Conservation (phyloP, 1,140 invertebrate genomes). For the Papilio polyxenes region DNA sequence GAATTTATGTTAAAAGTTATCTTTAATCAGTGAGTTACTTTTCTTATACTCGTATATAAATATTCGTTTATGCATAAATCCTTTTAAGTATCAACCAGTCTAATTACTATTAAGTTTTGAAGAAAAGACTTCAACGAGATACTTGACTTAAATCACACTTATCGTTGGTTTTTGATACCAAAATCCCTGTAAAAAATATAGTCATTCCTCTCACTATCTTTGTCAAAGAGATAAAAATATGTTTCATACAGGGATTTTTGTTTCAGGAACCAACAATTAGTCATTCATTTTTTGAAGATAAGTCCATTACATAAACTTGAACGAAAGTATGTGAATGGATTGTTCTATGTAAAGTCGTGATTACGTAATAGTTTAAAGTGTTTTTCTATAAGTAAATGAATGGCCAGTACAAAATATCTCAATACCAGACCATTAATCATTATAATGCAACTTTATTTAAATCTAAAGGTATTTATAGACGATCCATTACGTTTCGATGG, state of each 20-base stretch:
- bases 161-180: not conserved
- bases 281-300: not conserved
- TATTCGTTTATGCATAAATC: too few species aligned
- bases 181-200: too few species aligned
- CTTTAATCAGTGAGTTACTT: too few species aligned
- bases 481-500: too few species aligned
- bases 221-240: too few species aligned
- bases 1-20: too few species aligned
- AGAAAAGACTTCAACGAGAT: not conserved
- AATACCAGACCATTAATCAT: not conserved
- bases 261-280: not conserved
- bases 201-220: too few species aligned
- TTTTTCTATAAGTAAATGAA: not conserved
- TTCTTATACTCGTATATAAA: too few species aligned
- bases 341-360: constrained; percentile 2
- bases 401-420: constrained; percentile 21
- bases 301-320: not conserved
- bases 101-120: not conserved
- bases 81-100: too few species aligned
- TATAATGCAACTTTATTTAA: constrained; percentile 12
- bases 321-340: not conserved
- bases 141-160: not conserved
- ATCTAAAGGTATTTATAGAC: not conserved
- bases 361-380: not conserved
- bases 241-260: too few species aligned